A percentile compares a stretch with the other conserved stretches of the same genome.
Conservation (phyloP, 2,113 vertebrate species). For the Caranx ignobilis region DNA sequence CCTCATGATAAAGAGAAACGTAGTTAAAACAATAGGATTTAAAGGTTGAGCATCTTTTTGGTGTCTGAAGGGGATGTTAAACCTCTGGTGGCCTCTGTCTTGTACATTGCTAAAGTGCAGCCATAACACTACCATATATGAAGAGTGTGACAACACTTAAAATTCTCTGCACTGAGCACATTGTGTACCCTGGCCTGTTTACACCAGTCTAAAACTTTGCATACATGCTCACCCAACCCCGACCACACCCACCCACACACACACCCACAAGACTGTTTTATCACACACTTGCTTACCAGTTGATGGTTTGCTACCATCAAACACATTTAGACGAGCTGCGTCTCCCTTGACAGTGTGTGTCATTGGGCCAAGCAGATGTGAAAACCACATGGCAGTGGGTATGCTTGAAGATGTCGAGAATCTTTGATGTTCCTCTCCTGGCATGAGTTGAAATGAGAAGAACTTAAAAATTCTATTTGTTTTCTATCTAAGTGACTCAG, state of each 20-base stretch:
- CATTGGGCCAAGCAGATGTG: constrained; percentile 65
- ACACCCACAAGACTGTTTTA: background rate
- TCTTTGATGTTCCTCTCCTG: constrained; percentile 71
- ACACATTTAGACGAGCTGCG: background rate
- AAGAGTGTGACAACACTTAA: constrained; percentile 3
- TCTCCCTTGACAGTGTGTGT: constrained; percentile 35
- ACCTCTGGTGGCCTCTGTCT: background rate
- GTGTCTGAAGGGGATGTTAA: background rate
- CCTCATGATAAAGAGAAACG: too few relatives aligned
- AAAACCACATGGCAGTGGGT: constrained; percentile 54
- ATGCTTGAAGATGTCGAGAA: constrained; percentile 14
- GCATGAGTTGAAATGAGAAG: constrained; percentile 65
- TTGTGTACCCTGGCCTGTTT: constrained; percentile 31
- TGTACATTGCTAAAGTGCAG: background rate
- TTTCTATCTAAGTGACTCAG: constrained; percentile 28
- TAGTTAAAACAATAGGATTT: too few relatives aligned
- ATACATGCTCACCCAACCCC: too few relatives aligned
- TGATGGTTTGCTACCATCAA: background rate
- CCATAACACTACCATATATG: background rate
- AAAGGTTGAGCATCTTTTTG: background rate
- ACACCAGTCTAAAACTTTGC: background rate
- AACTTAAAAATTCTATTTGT: constrained; percentile 67
- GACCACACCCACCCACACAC: background rate
- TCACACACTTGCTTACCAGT: constrained; percentile 25
- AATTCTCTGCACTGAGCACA: constrained; percentile 46